Evolutionary conservation across 37 sponge, comb jelly and placozoan genomes (phyloP), one percentile per base, ranked within the genome.

Genomic region (Beroe forskalii): DNA sequence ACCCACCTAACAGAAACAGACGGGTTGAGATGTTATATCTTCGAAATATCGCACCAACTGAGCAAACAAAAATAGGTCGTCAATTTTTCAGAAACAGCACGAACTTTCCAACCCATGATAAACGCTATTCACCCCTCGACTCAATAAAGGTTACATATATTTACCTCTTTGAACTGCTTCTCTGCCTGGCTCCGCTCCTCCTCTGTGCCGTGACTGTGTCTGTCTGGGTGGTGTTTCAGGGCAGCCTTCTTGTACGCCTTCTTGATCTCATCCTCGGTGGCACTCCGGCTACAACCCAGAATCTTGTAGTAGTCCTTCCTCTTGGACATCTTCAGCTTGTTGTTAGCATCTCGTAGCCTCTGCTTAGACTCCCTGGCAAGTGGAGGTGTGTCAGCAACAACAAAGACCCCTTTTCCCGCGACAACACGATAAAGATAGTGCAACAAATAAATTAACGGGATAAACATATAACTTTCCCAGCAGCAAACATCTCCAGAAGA

Each of bases 241-340:
- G 99, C 99, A 32, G 66, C 75, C 90, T 95, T 95, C 40, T 93
- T 89, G 67, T 96, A 99, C 0, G 95, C 96, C 41, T 94, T 93
- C 96, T 96, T 99, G 61, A 99, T 96, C 62, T 99, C 96, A n/a
- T 92, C 92, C 19, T 92, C 92, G n/a, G 92, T 91, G 0, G 96
- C 96, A 62, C 62, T 62, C 48, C 62, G 91, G 12, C 62, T 89
- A 25, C 96, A 91, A 1, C 92, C 95, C 0, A 99, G 93, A 32
- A 99, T 93, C 76, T 96, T 99, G 92, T 99, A 99, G 72, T 95
- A 99, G 90, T 99, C 96, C 60, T 99, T 99, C n/a, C 99, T 89
- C 89, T 99, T 93, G 83, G 93, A 91, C 55, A 96, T 86, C 62
- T 99, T 96, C 62, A 94, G 92, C 39, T 72, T 86, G 62, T 55